Conservation (phyloP, 2,113 vertebrate genomes). For the Tangachromis dhanisi region DNA sequence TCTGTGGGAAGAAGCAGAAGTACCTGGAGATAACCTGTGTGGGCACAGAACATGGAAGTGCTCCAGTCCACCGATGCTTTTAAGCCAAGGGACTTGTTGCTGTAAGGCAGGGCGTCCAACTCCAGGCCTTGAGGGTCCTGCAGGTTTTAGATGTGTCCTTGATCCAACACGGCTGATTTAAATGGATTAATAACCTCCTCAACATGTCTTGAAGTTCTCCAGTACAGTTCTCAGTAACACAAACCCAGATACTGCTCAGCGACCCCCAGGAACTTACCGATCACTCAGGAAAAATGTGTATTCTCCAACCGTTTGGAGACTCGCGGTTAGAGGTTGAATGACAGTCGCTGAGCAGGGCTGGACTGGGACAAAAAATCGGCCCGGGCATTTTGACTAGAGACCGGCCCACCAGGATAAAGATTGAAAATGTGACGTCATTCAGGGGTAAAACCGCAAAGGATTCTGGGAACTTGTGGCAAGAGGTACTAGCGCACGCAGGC, state of each 20-base stretch:
- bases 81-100: not conserved
- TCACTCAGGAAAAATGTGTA: not conserved
- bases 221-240: fast-evolving
- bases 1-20: not conserved
- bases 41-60: not conserved
- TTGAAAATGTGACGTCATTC: too few relatives aligned
- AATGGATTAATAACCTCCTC: not conserved
- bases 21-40: not conserved
- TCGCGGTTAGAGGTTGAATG: not conserved
- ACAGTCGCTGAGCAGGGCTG: too few relatives aligned
- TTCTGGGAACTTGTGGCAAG: too few relatives aligned
- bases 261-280: not conserved
- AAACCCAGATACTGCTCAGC: not conserved
- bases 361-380: too few relatives aligned
- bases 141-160: not conserved
- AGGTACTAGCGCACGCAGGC: too few relatives aligned
- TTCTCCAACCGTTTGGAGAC: not conserved
- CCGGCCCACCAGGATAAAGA: too few relatives aligned
- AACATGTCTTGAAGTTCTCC: not conserved
- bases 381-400: too few relatives aligned
- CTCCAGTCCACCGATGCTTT: not conserved
- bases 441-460: too few relatives aligned
- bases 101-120: not conserved
- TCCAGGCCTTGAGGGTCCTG: not conserved
- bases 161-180: not conserved